These are phyloP conservation scores for Malurus alboscapulatus DNA, from an alignment of 2,113 vertebrate species.

Conservation along the genomic window DNA sequence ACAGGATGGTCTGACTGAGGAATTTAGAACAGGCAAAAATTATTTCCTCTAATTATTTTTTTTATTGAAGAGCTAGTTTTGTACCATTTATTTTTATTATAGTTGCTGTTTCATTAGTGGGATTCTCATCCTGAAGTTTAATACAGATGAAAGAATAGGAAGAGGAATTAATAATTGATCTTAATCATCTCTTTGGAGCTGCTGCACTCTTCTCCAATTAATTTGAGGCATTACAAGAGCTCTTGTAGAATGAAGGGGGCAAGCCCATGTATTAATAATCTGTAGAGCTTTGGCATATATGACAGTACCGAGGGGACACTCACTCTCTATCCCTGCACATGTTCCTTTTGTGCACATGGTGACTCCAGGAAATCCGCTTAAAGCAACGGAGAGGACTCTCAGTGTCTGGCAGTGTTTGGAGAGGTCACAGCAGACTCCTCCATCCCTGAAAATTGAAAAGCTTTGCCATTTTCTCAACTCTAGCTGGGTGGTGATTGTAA, in stretches of 20 bases:
- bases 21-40: background rate
- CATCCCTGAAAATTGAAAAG: background rate
- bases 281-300: background rate
- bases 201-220: conserved; percentile 38
- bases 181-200: conserved; percentile 47
- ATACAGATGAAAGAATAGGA: background rate
- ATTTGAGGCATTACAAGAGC: conserved; percentile 40
- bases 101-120: background rate
- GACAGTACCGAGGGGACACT: background rate
- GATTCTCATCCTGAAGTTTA: conserved; percentile 2
- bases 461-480: background rate
- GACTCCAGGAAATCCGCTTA: background rate
- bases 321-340: background rate
- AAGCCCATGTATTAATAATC: conserved; percentile 31
- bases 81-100: background rate
- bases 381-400: background rate
- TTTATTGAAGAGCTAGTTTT: background rate
- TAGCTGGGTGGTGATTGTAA: background rate
- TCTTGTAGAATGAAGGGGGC: conserved; percentile 34
- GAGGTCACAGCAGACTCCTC: background rate
- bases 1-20: background rate
- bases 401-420: background rate
- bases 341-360: background rate
- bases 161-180: conserved; percentile 42
- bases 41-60: background rate